Percentiles rank a stretch among this genome's conserved stretches.
phyloP scores from a whole-genome alignment of 1,140 invertebrate genomes.

The Antheraea mylitta region DNA sequence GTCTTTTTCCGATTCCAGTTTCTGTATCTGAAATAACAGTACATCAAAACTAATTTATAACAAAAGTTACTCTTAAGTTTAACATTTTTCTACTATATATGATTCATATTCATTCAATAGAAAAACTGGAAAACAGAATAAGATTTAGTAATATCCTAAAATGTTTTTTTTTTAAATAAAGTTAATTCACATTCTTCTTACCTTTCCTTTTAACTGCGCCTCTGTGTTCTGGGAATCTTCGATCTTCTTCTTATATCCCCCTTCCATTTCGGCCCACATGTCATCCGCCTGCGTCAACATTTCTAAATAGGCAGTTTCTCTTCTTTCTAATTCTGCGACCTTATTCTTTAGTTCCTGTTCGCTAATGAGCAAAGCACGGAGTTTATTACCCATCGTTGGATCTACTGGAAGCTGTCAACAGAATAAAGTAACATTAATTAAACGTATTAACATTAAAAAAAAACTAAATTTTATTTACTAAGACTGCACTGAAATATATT shows the following conservation, averaged over 20 bases:
- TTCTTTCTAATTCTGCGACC: constrained; percentile 82
- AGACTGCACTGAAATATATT: not conserved
- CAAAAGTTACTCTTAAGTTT: constrained; percentile 4
- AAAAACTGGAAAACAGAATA: too few species aligned
- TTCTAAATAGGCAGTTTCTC: constrained; percentile 84
- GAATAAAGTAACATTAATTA: not conserved
- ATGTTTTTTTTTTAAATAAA: not conserved
- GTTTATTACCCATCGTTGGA: constrained; percentile 33
- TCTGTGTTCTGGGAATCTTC: constrained; percentile 65
- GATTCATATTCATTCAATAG: too few species aligned
- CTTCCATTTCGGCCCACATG: constrained; percentile 86
- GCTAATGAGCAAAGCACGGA: constrained; percentile 40
- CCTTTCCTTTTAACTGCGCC: constrained; percentile 49
- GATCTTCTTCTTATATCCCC: constrained; percentile 81
- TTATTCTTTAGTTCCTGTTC: constrained; percentile 60
- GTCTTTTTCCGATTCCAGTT: constrained; percentile 61
- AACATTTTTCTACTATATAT: not conserved
- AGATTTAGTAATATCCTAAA: too few species aligned
- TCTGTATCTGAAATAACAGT: constrained; percentile 44
- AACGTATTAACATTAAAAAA: not conserved
- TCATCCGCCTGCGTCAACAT: constrained; percentile 87
- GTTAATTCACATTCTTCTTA: constrained; percentile 18
- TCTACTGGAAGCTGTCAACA: constrained; percentile 48
- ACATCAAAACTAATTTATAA: not conserved
- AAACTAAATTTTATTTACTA: not conserved